Conservation (phyloP, 2,888 invertebrate species). For the Nowickia ferox region DNA sequence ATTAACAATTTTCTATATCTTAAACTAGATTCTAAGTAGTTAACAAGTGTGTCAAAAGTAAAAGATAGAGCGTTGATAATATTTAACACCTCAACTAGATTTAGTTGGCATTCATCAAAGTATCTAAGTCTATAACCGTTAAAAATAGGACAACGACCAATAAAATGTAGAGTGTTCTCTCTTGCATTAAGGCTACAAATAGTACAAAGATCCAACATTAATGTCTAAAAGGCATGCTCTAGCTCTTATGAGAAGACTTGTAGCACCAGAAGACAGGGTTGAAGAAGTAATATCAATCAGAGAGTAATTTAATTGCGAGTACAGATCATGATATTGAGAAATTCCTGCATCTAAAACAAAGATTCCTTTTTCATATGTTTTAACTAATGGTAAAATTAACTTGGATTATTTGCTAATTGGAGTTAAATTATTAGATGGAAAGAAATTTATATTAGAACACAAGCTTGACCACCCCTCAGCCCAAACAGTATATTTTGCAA, state of each 20-base stretch:
- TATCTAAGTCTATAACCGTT: slow-evolving; percentile 1
- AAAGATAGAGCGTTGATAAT: slow-evolving; percentile 19
- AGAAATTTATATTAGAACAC: slow-evolving; percentile 17
- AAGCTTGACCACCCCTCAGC: slow-evolving; percentile 1
- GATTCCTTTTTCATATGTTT: slow-evolving; percentile 23
- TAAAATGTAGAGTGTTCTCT: slow-evolving; percentile 13
- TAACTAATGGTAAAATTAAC: neutral
- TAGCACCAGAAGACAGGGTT: slow-evolving; percentile 1
- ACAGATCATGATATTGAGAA: slow-evolving; percentile 4
- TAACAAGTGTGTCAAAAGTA: no score
- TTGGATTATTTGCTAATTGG: slow-evolving; percentile 15
- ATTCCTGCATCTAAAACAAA: no score
- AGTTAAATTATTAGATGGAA: slow-evolving; percentile 7
- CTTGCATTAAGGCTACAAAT: slow-evolving; percentile 13
- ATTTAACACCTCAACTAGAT: slow-evolving; percentile 1
- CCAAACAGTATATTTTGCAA: no score
- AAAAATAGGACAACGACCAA: slow-evolving; percentile 28
- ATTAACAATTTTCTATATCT: no score
- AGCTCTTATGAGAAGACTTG: slow-evolving; percentile 19
- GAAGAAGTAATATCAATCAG: neutral
- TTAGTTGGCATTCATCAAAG: slow-evolving; percentile 34
- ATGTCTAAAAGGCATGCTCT: slow-evolving; percentile 14
- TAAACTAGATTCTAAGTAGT: no score
- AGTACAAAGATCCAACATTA: slow-evolving; percentile 3
- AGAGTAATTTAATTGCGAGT: slow-evolving; percentile 25